Evolutionary conservation across 2,888 invertebrate species (phyloP).

Genomic region (Erynnis tages): DNA sequence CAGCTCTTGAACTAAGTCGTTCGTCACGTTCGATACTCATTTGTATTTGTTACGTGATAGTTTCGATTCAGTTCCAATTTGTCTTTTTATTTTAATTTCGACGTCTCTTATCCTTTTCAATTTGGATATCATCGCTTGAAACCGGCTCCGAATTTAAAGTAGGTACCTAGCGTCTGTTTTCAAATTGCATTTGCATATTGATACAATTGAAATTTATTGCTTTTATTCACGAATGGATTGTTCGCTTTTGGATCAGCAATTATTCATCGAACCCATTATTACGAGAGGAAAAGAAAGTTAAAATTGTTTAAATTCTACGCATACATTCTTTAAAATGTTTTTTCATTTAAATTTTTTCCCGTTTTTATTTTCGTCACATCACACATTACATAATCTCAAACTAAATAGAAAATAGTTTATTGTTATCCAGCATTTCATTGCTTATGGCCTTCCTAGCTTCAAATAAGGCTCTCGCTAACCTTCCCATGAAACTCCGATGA

Average conservation of each 20-base stretch:
- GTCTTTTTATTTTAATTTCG: slow-evolving; percentile 19
- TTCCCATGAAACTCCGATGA: not conserved
- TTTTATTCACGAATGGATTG: slow-evolving; percentile 1
- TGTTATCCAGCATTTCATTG: too few relatives aligned
- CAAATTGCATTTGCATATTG: slow-evolving; percentile 6
- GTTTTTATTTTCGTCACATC: too few relatives aligned
- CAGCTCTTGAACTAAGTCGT: too few relatives aligned
- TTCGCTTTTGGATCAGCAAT: not conserved
- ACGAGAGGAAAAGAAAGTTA: too few relatives aligned
- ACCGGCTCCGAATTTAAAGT: slow-evolving; percentile 9
- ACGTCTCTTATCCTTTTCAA: slow-evolving; percentile 21
- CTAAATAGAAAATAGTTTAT: too few relatives aligned
- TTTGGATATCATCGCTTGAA: slow-evolving; percentile 16
- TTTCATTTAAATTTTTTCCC: too few relatives aligned
- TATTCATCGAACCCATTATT: too few relatives aligned
- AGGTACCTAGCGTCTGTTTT: slow-evolving; percentile 8
- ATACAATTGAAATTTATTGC: slow-evolving; percentile 11
- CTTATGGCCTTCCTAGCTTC: not conserved
- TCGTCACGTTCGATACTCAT: slow-evolving; percentile 22
- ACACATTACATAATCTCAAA: too few relatives aligned
- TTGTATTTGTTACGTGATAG: slow-evolving; percentile 24
- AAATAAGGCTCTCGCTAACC: not conserved
- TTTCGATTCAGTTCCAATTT: slow-evolving; percentile 19
- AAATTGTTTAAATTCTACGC: too few relatives aligned
- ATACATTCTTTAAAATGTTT: too few relatives aligned